A percentile compares a stretch with the other conserved stretches of the same genome.
These are phyloP conservation scores for Anas acuta DNA, from an alignment of 2,797 vertebrate species.

Conservation along the genomic window DNA sequence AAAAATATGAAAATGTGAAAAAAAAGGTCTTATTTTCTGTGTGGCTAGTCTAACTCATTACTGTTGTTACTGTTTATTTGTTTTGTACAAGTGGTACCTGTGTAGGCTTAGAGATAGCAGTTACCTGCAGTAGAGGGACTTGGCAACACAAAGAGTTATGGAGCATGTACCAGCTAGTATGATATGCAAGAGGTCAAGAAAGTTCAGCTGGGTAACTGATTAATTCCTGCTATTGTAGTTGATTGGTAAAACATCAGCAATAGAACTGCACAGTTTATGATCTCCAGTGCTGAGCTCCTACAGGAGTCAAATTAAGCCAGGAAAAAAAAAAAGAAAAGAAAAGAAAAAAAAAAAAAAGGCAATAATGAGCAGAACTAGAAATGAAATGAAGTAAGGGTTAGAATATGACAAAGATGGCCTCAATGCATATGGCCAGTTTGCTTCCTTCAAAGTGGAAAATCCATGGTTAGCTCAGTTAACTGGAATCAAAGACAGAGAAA, in stretches of 20 bases:
- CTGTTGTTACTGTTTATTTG: background rate
- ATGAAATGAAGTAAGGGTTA: background rate
- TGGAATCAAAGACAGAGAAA: background rate
- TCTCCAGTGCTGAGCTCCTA: background rate
- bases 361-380: background rate
- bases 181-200: background rate
- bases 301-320: background rate
- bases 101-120: background rate
- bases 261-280: background rate
- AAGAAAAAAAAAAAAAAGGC: background rate
- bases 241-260: rapidly evolving
- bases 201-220: background rate
- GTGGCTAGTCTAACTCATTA: background rate
- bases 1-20: background rate
- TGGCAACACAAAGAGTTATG: background rate
- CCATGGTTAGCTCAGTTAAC: background rate
- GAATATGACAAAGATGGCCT: background rate
- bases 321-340: background rate
- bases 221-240: background rate
- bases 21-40: background rate
- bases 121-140: background rate
- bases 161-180: background rate
- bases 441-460: background rate
- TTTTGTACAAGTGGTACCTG: background rate
- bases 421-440: background rate